These are phyloP conservation scores for Chelidonichthys spinosus DNA, from an alignment of 2,797 vertebrate genomes.

Conservation along the genomic window DNA sequence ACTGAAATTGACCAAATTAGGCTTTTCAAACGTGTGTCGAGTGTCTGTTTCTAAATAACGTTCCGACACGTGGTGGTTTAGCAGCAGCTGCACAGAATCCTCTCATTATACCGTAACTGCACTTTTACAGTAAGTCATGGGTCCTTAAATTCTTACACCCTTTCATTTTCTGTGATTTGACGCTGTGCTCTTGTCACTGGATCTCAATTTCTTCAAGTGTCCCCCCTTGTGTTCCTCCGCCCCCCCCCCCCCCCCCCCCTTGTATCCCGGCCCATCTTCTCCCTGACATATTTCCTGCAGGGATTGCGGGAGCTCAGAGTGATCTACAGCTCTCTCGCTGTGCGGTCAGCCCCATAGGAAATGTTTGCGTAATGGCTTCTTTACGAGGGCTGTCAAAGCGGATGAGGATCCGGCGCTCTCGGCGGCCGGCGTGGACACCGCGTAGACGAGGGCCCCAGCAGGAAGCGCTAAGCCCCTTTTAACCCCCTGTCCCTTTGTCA, in stretches of 20 bases:
- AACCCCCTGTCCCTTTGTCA: slow-evolving; percentile 68
- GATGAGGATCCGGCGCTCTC: slow-evolving; percentile 68
- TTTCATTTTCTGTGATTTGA: slow-evolving; percentile 22
- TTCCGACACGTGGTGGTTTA: background rate
- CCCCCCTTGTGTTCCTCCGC: slow-evolving; percentile 3
- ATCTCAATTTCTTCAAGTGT: slow-evolving; percentile 32
- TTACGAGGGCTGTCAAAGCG: slow-evolving; percentile 71
- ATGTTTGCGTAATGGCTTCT: slow-evolving; percentile 76
- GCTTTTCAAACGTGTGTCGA: too few relatives aligned
- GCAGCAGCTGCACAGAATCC: background rate
- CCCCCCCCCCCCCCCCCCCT: background rate
- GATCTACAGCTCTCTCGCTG: slow-evolving; percentile 68
- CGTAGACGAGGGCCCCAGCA: slow-evolving; percentile 63
- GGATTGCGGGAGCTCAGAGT: slow-evolving; percentile 61
- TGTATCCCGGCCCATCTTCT: slow-evolving; percentile 24
- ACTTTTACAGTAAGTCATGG: background rate
- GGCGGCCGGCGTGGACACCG: slow-evolving; percentile 45
- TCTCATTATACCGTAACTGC: slow-evolving; percentile 1
- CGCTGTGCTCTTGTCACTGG: background rate
- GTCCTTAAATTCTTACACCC: slow-evolving; percentile 5
- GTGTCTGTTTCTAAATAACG: background rate
- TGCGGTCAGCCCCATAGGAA: slow-evolving; percentile 75
- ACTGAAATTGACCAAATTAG: too few relatives aligned
- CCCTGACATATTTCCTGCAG: slow-evolving; percentile 55
- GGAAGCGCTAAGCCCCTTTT: slow-evolving; percentile 65